Evolutionary conservation across 2,797 vertebrate genomes (phyloP).

Genomic region (Tragelaphus oryx): DNA sequence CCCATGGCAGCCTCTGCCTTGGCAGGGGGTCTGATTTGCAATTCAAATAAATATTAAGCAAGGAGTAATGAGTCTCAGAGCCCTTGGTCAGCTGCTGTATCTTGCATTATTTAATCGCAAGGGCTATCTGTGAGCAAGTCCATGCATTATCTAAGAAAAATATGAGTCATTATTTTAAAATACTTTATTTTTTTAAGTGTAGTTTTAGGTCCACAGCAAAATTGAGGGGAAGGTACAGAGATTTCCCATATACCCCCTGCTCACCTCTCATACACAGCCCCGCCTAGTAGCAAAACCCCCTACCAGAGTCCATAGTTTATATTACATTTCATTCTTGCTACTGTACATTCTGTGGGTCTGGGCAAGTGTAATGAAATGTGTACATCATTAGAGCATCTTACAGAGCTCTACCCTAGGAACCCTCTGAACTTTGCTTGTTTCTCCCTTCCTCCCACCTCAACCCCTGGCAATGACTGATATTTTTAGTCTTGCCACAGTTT

Average conservation of each 20-base stretch:
- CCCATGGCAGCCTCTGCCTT: neutral
- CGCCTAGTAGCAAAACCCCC: neutral
- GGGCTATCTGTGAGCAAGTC: neutral
- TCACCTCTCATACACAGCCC: neutral
- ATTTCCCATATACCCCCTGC: neutral
- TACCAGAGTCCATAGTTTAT: neutral
- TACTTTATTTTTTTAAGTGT: neutral
- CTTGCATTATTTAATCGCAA: neutral
- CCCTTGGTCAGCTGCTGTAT: neutral
- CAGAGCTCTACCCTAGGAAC: neutral
- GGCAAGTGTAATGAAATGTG: neutral
- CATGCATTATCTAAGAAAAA: neutral
- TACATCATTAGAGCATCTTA: neutral
- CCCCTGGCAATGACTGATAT: neutral
- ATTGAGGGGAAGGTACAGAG: neutral
- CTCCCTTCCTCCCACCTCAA: neutral
- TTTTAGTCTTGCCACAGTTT: neutral
- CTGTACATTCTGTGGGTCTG: neutral
- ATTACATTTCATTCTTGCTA: neutral
- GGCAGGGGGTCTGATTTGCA: neutral
- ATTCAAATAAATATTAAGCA: neutral
- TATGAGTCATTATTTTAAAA: neutral
- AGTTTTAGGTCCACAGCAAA: neutral
- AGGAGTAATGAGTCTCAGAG: neutral
- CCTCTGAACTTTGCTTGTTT: neutral